Base-by-base conservation (phyloP, 2,888 invertebrate genomes). In the Chymomyza caudatula region DNA sequence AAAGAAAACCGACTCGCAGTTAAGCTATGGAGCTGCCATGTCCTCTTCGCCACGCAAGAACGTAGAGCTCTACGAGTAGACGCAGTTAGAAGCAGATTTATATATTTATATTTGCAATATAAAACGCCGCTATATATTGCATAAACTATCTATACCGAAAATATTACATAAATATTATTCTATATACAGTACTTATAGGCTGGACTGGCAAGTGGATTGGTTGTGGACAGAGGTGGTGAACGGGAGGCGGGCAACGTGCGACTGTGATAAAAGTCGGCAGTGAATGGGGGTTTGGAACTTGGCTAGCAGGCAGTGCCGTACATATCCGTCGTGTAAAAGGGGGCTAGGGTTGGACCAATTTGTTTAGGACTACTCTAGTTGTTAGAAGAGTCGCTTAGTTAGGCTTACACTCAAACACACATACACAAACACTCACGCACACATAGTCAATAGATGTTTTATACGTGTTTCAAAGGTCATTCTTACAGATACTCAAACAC, bases 1-100 rank as follows among this genome's bases (percentile, higher is more conserved):
- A 19, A 90, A 90, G 78, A 90, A 90, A 80, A 90, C 90, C 62
- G 90, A 90, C 69, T 90, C 89, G 17, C 90, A 89, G 74, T 83
- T 87, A 29, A 88, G 85, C 71, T 80, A 86, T 60, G 87, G 81
- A 47, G 81, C 79, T 60, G 75, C 81, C 60, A 83, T 86, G 63
- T 76, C 29, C 8, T 37, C 87, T 59, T 90, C 90, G 60, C 90
- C 90, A 44, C 86, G 89, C 54, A 85, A 89, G 66, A 90, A 89
- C 74, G 89, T 89, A 57, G 90, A 90, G 79, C 88, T 90, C 54
- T 89, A 88, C 56, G 90, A 90, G 76, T 90, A 88, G 82, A 17
- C 13, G 20, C 19, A 17, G 43, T 43, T 43, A 25, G 25, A 6
- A 37, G 29, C 29, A 11, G 11, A 37, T 37, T 37, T 37, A 37